A percentile compares a stretch with the other conserved stretches of the same genome.
These are phyloP conservation scores for Barbus barbus DNA, from an alignment of 2,113 vertebrate genomes.

Conservation along the genomic window DNA sequence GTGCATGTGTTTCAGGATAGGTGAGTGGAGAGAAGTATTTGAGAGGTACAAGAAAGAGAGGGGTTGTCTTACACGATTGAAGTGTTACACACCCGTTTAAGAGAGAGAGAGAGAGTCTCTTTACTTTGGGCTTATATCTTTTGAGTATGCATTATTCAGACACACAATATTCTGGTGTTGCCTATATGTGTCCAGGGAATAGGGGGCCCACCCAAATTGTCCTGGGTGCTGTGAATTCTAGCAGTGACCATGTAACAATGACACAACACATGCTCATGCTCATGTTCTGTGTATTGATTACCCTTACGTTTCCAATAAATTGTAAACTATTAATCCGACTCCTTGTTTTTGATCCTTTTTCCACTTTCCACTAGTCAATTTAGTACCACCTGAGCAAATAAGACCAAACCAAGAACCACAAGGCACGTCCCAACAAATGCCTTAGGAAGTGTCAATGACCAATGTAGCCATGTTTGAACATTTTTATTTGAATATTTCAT, in stretches of 20 bases:
- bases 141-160: background rate
- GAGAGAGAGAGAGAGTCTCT: background rate
- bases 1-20: background rate
- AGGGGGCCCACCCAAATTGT: background rate
- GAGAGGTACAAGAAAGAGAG: background rate
- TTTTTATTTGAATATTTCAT: background rate
- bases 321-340: background rate
- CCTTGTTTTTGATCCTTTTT: background rate
- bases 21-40: background rate
- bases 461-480: background rate
- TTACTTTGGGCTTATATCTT: background rate
- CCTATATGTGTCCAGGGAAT: background rate
- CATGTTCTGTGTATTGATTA: constrained; percentile 14
- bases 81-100: background rate
- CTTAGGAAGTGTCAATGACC: background rate
- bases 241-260: background rate
- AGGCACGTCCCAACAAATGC: too few species aligned
- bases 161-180: background rate
- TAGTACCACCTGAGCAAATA: too few species aligned
- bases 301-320: constrained; percentile 13
- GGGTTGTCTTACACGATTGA: background rate
- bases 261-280: background rate
- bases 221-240: background rate
- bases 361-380: background rate
- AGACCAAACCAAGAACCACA: too few species aligned